A percentile compares a stretch with the other conserved stretches of the same genome.
Conservation (phyloP, 2,797 vertebrate genomes). For the Gephyroberyx darwinii region DNA sequence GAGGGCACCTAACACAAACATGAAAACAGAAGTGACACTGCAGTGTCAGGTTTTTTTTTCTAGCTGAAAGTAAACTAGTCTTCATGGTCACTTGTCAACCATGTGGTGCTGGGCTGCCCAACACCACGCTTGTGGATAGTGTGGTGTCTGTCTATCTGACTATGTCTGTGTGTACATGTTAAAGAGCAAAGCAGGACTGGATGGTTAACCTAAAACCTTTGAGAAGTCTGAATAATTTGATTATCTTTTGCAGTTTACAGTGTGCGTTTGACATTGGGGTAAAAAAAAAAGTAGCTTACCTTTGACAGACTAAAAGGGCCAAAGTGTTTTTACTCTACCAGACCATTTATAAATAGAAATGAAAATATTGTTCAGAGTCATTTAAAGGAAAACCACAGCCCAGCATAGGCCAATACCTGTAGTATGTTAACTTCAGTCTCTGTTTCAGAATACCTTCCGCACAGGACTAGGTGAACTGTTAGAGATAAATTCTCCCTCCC, state of each 20-base stretch:
- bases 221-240: conserved; percentile 9
- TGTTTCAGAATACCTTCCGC: conserved; percentile 11
- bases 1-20: not conserved
- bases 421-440: conserved; percentile 6
- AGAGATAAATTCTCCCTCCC: not conserved
- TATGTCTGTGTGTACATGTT: not conserved
- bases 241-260: conserved; percentile 41
- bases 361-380: conserved; percentile 16
- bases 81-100: not conserved
- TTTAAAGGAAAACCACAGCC: conserved; percentile 45
- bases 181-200: conserved; percentile 1
- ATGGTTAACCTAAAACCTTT: not conserved
- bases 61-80: not conserved
- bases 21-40: conserved; percentile 14
- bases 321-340: conserved; percentile 27
- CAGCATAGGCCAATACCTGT: conserved; percentile 8
- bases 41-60: not conserved
- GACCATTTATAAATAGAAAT: conserved; percentile 40
- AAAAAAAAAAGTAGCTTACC: conserved; percentile 11
- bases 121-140: not conserved
- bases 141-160: not conserved
- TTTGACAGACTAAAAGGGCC: not conserved
- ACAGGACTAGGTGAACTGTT: conserved; percentile 27
- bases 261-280: conserved; percentile 11
- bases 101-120: not conserved